These are phyloP conservation scores for Drosophila kikkawai DNA, from an alignment of 1,140 invertebrate species.

Conservation along the genomic window DNA sequence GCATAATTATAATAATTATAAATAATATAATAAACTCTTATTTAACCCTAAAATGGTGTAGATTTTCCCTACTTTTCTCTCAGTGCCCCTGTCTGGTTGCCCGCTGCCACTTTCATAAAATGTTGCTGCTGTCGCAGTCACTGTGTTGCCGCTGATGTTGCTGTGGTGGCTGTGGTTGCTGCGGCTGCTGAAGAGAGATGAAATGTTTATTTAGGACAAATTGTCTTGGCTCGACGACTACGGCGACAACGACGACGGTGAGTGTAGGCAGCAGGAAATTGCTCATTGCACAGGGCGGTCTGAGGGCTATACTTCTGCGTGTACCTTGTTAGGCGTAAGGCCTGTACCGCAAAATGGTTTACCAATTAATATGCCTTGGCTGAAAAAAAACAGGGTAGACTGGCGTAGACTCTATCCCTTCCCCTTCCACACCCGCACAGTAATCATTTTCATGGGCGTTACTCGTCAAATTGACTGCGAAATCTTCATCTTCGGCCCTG, in stretches of 20 bases:
- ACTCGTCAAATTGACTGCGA: constrained; percentile 77
- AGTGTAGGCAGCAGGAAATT: constrained; percentile 79
- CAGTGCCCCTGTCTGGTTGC: constrained; percentile 38
- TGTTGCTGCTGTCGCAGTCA: constrained; percentile 55
- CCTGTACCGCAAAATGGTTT: constrained; percentile 43
- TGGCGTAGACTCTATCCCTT: neutral
- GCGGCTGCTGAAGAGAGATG: constrained; percentile 64
- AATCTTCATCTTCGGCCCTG: constrained; percentile 59
- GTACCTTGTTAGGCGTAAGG: constrained; percentile 56
- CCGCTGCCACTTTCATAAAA: constrained; percentile 75
- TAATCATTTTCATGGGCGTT: constrained; percentile 71
- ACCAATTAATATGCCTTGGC: constrained; percentile 69
- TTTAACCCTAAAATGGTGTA: accelerated
- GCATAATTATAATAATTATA: neutral
- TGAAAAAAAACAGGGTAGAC: constrained; percentile 26
- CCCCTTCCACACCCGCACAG: constrained; percentile 34
- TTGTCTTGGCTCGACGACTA: constrained; percentile 61
- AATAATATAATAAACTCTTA: neutral
- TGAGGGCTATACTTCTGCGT: constrained; percentile 30
- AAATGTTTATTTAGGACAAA: constrained; percentile 85
- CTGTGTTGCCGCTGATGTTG: constrained; percentile 25
- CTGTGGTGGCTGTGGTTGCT: constrained; percentile 34
- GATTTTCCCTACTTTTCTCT: neutral
- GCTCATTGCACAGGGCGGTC: constrained; percentile 64
- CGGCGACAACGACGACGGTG: constrained; percentile 31